These are phyloP conservation scores for Lochmaea crataegi DNA, from an alignment of 2,888 invertebrate genomes.

Conservation along the genomic window DNA sequence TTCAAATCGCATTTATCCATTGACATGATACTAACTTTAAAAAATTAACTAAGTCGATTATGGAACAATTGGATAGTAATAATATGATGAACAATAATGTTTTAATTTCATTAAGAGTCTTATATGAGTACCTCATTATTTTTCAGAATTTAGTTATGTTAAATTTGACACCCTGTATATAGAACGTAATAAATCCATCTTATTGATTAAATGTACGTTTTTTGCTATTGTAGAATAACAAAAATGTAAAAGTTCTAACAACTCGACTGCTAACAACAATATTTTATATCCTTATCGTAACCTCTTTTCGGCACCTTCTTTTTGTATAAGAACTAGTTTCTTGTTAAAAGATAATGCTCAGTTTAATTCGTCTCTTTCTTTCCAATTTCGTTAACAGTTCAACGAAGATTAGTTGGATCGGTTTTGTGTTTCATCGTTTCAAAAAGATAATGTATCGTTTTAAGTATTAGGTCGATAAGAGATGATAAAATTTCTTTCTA, in stretches of 20 bases:
- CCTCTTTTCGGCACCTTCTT: not conserved
- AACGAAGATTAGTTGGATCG: not conserved
- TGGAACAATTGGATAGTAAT: no score
- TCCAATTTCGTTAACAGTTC: slow-evolving; percentile 4
- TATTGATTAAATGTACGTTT: not conserved
- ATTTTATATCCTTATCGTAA: slow-evolving; percentile 19
- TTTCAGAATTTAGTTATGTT: no score
- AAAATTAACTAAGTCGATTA: no score
- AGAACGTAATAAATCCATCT: not conserved
- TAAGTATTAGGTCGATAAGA: not conserved
- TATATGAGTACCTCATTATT: no score
- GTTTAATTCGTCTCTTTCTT: slow-evolving; percentile 4
- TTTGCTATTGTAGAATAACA: slow-evolving; percentile 4
- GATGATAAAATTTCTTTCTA: no score
- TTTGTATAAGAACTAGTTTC: slow-evolving; percentile 8
- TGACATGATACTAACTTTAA: not conserved
- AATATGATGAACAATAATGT: no score
- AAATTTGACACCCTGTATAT: not conserved
- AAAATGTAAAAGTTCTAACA: not conserved
- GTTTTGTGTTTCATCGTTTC: not conserved
- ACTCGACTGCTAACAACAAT: slow-evolving; percentile 11
- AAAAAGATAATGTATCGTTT: not conserved
- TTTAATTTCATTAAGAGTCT: no score
- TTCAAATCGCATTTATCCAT: not conserved
- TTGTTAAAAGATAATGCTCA: slow-evolving; percentile 7